Conservation (phyloP, 2,113 vertebrate species). For the Melanotaenia duboulayi region DNA sequence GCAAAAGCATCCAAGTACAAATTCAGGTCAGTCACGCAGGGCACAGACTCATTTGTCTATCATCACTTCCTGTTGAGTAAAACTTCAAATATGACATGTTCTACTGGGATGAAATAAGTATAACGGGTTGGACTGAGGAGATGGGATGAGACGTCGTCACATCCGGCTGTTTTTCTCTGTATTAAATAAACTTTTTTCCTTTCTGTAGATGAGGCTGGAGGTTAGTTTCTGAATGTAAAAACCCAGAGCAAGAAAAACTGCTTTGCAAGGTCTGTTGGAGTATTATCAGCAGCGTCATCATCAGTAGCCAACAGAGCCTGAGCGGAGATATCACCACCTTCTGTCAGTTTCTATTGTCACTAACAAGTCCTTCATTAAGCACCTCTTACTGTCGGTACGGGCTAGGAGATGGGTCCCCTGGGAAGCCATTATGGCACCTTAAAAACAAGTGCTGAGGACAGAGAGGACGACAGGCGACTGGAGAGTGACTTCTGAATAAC, state of each 20-base stretch:
- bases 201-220: slow-evolving; percentile 10
- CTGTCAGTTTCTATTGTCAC: slow-evolving; percentile 2
- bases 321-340: slow-evolving; percentile 1
- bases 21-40: slow-evolving; percentile 3
- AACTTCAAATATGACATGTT: slow-evolving; percentile 31
- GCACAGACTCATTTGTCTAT: slow-evolving; percentile 18
- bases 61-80: slow-evolving; percentile 3
- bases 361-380: slow-evolving; percentile 8
- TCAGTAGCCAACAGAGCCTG: not conserved
- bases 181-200: slow-evolving; percentile 14
- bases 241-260: not conserved
- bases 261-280: not conserved
- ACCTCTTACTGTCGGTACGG: slow-evolving; percentile 1
- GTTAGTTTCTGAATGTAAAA: not conserved
- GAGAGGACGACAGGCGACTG: not conserved
- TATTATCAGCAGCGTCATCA: not conserved
- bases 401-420: slow-evolving; percentile 20
- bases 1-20: slow-evolving; percentile 9
- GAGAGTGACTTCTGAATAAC: slow-evolving; percentile 47
- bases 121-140: slow-evolving; percentile 7
- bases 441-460: slow-evolving; percentile 41
- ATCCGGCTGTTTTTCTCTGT: not conserved
- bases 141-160: slow-evolving; percentile 1
- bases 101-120: slow-evolving; percentile 6
- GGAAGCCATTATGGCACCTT: slow-evolving; percentile 29